Conservation (phyloP, 2,797 vertebrate species). For the Leptatherina wallacei region DNA sequence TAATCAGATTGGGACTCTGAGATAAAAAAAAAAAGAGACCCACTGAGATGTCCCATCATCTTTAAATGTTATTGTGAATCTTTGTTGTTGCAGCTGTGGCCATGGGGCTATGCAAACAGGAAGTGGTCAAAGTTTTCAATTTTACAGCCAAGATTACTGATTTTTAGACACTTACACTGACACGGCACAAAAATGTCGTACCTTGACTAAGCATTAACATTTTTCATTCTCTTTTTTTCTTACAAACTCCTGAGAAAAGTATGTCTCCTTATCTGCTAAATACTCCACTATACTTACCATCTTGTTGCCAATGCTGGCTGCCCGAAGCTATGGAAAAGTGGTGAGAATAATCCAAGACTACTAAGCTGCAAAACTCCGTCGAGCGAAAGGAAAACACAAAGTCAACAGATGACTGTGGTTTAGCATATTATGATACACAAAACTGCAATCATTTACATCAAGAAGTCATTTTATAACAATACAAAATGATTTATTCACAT, state of each 20-base stretch:
- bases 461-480: neutral
- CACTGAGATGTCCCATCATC: conserved; percentile 13
- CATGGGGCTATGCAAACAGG: conserved; percentile 17
- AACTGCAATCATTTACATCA: neutral
- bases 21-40: conserved; percentile 15
- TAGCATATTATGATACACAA: neutral
- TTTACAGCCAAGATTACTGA: conserved; percentile 9
- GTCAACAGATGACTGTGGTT: neutral
- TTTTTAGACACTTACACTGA: conserved; percentile 6
- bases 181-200: neutral
- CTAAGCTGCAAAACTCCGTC: neutral
- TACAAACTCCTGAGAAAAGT: neutral
- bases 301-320: neutral
- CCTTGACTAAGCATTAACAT: neutral
- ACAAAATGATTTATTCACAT: neutral
- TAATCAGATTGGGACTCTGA: conserved; percentile 6
- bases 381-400: neutral
- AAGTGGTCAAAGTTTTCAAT: conserved; percentile 14
- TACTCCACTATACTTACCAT: neutral
- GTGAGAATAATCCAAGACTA: conserved; percentile 1
- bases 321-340: neutral
- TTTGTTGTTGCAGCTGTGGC: conserved; percentile 30
- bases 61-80: conserved; percentile 15
- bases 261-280: neutral
- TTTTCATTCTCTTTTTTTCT: neutral